Evolutionary conservation across 2,888 invertebrate genomes (phyloP), one percentile per base, ranked within the genome.

Genomic region (Mythimna vitellina): DNA sequence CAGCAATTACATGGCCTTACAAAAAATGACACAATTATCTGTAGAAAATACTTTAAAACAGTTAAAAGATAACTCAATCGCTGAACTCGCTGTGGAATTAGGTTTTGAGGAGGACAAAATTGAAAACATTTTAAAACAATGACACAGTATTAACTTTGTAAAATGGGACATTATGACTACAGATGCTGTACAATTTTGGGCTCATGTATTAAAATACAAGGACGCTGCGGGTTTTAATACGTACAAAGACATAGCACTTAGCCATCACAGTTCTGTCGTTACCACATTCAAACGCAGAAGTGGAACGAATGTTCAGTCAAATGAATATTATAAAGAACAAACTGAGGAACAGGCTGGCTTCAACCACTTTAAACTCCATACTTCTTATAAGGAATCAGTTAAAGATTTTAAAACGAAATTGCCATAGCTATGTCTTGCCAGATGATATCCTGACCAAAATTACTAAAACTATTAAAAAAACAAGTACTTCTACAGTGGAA

Each of bases 241-340:
- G 0, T 80, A 54, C 60, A 46, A 78, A 72, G 72, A 82, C n/a
- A 57, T 78, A 76, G 54, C 60, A 68, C 1, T 74, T 81, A 35
- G 78, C 72, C 20, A 78, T 80, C 14, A 62, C 78, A 46, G 65
- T 73, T 1, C 56, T 82, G 32, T 78, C 81, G 10, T 66, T 86
- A 35, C 83, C 84, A 35, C 80, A 82, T 71, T 85, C 82, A 10
- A 86, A 84, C 22, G 82, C 83, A 32, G 81, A 86, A 66, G 78
- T 86, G 38, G 84, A 85, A 71, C 56, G 83, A 54, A 61, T 78
- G 42, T 86, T 85, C 62, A 85, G 84, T 58, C 56, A 58, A 69
- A 80, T 86, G 76, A 86, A 83, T 60, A 71, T 83, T 56, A 69
- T 84, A 22, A 86, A 86, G 61, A 82, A 69, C 42, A 83, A 8